A percentile compares a stretch with the other conserved stretches of the same genome.
Evolutionary conservation across 2,797 vertebrate genomes (phyloP).

Genomic region (Acipenser ruthenus): DNA sequence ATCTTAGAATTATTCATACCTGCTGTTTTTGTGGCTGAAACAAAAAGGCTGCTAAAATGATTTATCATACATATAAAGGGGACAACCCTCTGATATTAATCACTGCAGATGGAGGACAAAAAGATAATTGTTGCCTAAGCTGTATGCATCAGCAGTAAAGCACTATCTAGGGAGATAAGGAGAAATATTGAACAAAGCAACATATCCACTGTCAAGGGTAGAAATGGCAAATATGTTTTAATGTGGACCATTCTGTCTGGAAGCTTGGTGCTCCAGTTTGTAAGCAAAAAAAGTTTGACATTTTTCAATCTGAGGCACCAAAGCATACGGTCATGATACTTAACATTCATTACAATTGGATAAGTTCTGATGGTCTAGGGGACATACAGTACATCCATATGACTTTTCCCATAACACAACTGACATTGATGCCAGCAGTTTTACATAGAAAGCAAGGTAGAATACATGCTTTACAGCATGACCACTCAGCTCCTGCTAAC

Average conservation of each 20-base stretch:
- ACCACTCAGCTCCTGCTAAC: no score
- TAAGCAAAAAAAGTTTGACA: no score
- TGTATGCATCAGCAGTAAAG: constrained; percentile 49
- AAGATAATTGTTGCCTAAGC: constrained; percentile 69
- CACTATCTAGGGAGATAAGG: constrained; percentile 64
- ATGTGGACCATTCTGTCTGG: constrained; percentile 15
- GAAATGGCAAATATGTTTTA: constrained; percentile 46
- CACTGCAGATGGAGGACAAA: constrained; percentile 68
- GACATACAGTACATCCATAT: no score
- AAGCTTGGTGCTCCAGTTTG: no score
- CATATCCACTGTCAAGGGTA: constrained; percentile 62
- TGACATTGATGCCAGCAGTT: no score
- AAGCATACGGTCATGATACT: no score
- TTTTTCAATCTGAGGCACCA: no score
- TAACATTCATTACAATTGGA: no score
- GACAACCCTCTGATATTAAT: constrained; percentile 65
- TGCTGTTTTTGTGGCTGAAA: constrained; percentile 24
- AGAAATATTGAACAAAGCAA: constrained; percentile 52
- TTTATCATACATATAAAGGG: constrained; percentile 59
- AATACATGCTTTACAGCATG: no score
- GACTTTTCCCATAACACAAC: no score
- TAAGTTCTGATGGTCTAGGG: no score
- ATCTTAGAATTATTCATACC: constrained; percentile 36
- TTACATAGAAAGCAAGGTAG: no score
- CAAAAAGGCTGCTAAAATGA: constrained; percentile 39